Percentiles rank a stretch among this genome's conserved stretches.
phyloP scores from a whole-genome alignment of 2,113 vertebrate species.

The Tichodroma muraria region DNA sequence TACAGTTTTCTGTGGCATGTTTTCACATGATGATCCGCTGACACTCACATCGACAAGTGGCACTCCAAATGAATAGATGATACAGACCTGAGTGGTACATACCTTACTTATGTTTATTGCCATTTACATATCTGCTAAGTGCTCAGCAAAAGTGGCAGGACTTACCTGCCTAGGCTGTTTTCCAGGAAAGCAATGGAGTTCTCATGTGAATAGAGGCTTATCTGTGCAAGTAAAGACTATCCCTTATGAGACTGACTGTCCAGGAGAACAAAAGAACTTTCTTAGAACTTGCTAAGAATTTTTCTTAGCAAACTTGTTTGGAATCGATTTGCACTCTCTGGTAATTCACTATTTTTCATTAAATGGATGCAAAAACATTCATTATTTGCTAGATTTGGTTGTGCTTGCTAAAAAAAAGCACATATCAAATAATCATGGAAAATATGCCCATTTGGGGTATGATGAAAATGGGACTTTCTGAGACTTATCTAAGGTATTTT shows the following conservation, averaged over 20 bases:
- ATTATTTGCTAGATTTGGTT: not conserved
- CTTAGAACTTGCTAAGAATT: not conserved
- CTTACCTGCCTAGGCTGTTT: not conserved
- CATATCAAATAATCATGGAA: not conserved
- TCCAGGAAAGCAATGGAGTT: not conserved
- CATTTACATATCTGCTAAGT: not conserved
- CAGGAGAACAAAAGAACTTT: not conserved
- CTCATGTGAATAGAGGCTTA: not conserved
- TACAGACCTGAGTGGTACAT: not conserved
- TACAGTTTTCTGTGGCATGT: not conserved
- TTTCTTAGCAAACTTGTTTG: not conserved
- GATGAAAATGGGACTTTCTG: not conserved
- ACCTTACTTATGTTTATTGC: not conserved
- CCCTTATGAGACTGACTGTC: not conserved
- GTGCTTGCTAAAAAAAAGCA: not conserved
- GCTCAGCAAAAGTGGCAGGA: not conserved
- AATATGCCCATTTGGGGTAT: not conserved
- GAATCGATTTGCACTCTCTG: not conserved
- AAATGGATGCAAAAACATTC: not conserved
- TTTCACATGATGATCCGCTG: not conserved
- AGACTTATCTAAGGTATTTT: not conserved
- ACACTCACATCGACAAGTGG: not conserved
- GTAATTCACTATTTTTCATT: not conserved
- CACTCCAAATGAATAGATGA: not conserved
- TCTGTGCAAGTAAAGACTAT: not conserved